Conservation (phyloP, 2,888 invertebrate genomes). For the Orchestes rusci region DNA sequence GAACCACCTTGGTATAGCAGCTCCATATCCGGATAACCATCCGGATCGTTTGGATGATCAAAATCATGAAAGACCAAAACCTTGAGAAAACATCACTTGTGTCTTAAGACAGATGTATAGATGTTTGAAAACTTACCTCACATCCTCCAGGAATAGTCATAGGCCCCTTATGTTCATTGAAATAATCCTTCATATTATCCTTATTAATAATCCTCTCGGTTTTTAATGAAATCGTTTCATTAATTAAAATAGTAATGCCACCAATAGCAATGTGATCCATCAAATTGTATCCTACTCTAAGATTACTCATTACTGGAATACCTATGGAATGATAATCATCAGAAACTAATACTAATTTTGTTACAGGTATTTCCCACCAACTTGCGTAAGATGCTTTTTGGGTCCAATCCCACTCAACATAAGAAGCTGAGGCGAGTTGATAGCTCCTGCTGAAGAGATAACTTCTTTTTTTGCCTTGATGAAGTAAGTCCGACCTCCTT, state of each 20-base stretch:
- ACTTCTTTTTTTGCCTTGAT: constrained; percentile 49
- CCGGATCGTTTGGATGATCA: constrained; percentile 49
- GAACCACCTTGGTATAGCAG: constrained; percentile 58
- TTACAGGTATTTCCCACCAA: constrained; percentile 25
- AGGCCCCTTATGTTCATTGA: constrained; percentile 44
- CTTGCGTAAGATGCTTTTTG: constrained; percentile 40
- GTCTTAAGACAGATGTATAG: no score
- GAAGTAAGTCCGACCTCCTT: constrained; percentile 32
- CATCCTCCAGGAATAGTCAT: constrained; percentile 56
- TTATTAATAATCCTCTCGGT: constrained; percentile 35
- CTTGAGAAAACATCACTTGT: no score
- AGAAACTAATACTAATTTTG: no score
- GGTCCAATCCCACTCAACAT: constrained; percentile 61
- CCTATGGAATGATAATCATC: constrained; percentile 24
- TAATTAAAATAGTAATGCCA: constrained; percentile 59
- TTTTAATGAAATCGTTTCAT: constrained; percentile 45
- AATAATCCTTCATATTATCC: constrained; percentile 34
- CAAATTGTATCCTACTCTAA: constrained; percentile 49
- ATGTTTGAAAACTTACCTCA: constrained; percentile 47
- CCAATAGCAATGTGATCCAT: constrained; percentile 55
- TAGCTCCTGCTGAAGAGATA: constrained; percentile 56
- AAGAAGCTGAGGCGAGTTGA: constrained; percentile 70
- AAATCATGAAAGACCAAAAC: constrained; percentile 60
- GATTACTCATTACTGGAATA: constrained; percentile 46
- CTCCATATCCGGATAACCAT: constrained; percentile 60